phyloP scores from a whole-genome alignment of 35 echinoderm and acorn worm genomes.

The Hemicentrotus pulcherrimus region DNA sequence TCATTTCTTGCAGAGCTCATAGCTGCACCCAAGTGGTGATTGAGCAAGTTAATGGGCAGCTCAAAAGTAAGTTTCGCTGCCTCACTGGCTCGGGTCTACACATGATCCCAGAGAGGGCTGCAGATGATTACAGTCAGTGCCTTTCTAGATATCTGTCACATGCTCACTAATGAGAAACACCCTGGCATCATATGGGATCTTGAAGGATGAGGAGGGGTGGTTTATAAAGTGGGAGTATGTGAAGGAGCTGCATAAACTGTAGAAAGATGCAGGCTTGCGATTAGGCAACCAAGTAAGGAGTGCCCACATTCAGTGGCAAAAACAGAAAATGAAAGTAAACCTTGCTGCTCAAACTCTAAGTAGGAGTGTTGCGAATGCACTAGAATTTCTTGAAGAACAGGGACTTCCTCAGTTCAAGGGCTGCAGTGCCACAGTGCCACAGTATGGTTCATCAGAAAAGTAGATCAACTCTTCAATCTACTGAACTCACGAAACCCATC shows the following conservation, averaged over 20 bases:
- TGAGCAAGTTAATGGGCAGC: background rate
- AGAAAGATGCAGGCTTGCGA: slow-evolving; percentile 59
- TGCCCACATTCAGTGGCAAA: background rate
- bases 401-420: background rate
- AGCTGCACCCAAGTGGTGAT: background rate
- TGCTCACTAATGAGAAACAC: background rate
- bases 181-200: background rate
- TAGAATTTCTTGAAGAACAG: no score
- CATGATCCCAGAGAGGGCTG: background rate
- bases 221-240: background rate
- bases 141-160: no score
- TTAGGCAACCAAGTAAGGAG: slow-evolving; percentile 44
- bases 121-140: background rate
- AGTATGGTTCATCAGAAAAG: background rate
- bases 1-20: background rate
- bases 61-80: background rate
- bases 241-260: slow-evolving; percentile 49
- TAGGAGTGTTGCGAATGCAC: no score
- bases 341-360: no score
- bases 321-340: no score
- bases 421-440: slow-evolving; percentile 63
- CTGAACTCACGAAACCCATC: slow-evolving; percentile 73
- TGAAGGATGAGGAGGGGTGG: background rate
- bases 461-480: slow-evolving; percentile 75
- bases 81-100: background rate